These are phyloP conservation scores for Bombus soroeensis DNA, from an alignment of 1,140 invertebrate species.

Conservation along the genomic window DNA sequence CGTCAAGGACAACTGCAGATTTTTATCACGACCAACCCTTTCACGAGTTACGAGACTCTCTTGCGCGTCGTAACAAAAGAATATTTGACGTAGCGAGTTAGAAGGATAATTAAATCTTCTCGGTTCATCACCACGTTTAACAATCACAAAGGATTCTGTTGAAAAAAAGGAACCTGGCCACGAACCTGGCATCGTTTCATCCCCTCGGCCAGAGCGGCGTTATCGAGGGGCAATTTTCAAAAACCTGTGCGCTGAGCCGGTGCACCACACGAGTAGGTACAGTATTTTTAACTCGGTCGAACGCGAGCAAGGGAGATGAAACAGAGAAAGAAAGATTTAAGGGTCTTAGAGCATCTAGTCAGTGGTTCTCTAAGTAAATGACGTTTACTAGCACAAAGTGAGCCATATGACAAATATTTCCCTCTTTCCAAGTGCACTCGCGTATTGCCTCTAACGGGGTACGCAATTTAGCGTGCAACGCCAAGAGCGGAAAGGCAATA, in stretches of 20 bases:
- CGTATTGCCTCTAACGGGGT: neutral
- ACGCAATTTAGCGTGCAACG: neutral
- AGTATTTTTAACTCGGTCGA: constrained; percentile 65
- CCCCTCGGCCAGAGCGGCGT: constrained; percentile 8
- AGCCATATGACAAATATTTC: neutral
- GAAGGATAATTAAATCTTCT: constrained; percentile 14
- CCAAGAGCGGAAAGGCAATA: neutral
- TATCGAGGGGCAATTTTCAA: constrained; percentile 47
- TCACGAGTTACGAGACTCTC: too few relatives aligned
- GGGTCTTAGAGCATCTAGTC: constrained; percentile 36
- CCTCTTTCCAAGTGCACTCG: neutral
- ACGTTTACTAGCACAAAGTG: neutral
- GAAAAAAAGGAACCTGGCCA: neutral
- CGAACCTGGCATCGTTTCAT: constrained; percentile 20
- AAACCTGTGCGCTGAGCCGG: constrained; percentile 45
- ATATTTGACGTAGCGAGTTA: neutral
- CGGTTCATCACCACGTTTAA: neutral
- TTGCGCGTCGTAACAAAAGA: too few relatives aligned
- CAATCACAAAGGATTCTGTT: neutral
- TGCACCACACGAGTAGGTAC: constrained; percentile 19
- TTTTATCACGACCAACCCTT: neutral
- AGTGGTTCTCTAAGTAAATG: constrained; percentile 39
- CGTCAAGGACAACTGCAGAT: constrained; percentile 5
- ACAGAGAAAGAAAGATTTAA: constrained; percentile 67
- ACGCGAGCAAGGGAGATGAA: constrained; percentile 34